Evolutionary conservation across 2,888 invertebrate species (phyloP), one percentile per base, ranked within the genome.

Genomic region (Plemyria rubiginata): DNA sequence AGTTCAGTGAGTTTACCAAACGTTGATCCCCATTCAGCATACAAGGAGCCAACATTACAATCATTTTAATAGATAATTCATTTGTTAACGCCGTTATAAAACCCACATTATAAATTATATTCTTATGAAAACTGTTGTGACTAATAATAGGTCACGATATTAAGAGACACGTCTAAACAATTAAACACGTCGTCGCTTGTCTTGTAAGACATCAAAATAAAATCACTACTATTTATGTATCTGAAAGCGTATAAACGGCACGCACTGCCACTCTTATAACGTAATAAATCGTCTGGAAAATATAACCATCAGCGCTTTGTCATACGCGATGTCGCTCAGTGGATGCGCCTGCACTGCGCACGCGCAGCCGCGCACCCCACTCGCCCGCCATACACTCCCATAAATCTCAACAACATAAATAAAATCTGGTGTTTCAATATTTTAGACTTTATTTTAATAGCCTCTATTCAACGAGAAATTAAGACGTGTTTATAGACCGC

Each of bases 241-340:
- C 85, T 87, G 86, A 84, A 81, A 87, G 87, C 74, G 84, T 87
- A 90, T 89, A 88, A 91, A 90, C 85, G 84, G 86, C 85, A 85
- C 79, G 81, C 83, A 82, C 82, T 76, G 84, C 79, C 71, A 79
- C 88, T 91, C 91, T 91, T 91, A 89, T 91, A 90, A 88, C 86
- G 88, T 82, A 86, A 92, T 92, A 92, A 92, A 92, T 92, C 87
- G 92, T 90, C 88, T 92, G 88, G 90, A 90, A 90, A 90, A 91
- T 92, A 92, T 92, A 92, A 89, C 90, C 78, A 82, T 92, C 92
- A 90, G 76, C 92, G 80, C 84, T 82, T 78, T 87, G 91, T 92
- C 92, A 92, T 92, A 90, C 80, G 81, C 59, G 59, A 66, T 67
- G 65, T 65, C 65, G 83, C 75, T 80, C 63, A 84, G 82, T 81